Base-by-base conservation (phyloP, 2,113 vertebrate species). In the Tupaia chinensis region DNA sequence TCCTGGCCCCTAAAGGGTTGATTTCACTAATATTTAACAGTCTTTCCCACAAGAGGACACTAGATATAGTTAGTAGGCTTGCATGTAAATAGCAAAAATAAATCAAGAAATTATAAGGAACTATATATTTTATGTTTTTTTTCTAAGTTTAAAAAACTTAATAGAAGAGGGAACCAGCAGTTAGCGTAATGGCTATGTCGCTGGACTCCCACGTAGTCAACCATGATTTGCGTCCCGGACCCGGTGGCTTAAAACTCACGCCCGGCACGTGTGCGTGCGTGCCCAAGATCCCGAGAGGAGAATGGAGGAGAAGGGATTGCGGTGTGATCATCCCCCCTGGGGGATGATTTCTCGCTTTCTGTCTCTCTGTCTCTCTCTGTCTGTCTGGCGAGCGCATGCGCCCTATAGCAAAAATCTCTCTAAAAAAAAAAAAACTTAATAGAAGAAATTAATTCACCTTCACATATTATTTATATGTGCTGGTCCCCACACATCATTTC, bases 91-190 rank as follows among this genome's bases (percentile, higher is more conserved):
- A 17, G 10, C 58, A 89, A 93, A 70, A 69, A 9, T 27, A 65
- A 73, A 81, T 66, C 20, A 95, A 95, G 17, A 88, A 74, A 78
- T 27, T 81, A 8, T 25, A 91, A 72, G 25, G 87, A 91, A 34
- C 13, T 58, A 10, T 7, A 0, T 14, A 60, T 72, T 84, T 54
- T 66, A n/a, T 14, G 65, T 89, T 88, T 88, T 32, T 73, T 91
- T 65, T 90, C n/a, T 81, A 73, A 74, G 11, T 89, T 63, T 87
- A 81, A 90, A 85, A 90, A 73, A 78, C 7, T 32, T 74, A 89
- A 34, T 34, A 69, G 15, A 80, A 95, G 16, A 95, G 32, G 32
- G 32, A 32, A 32, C 32, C 32, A 32, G 32, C 32, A 32, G 32
- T 32, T 32, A 32, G 32, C 32, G 32, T 32, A 32, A 32, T 32